Percentiles rank a stretch among this genome's conserved stretches.
phyloP scores from a whole-genome alignment of 2,113 vertebrate genomes.

The Galeopterus variegatus region DNA sequence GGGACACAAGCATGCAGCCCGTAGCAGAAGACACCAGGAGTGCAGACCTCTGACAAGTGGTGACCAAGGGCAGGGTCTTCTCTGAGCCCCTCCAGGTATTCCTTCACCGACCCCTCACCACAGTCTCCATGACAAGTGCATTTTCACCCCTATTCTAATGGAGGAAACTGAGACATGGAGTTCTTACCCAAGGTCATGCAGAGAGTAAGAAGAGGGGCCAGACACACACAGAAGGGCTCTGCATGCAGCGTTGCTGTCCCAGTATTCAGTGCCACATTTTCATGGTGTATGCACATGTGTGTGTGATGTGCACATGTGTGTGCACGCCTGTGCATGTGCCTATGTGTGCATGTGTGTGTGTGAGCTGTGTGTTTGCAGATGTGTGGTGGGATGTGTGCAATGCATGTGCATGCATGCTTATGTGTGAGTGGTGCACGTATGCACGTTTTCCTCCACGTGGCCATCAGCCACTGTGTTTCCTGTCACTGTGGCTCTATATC shows the following conservation, averaged over 20 bases:
- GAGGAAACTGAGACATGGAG: fast-evolving
- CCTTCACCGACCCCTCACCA: neutral
- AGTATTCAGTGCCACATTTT: fast-evolving
- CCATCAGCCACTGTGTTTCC: fast-evolving
- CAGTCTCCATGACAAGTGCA: fast-evolving
- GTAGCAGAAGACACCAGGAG: fast-evolving
- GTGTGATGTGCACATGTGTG: neutral
- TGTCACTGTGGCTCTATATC: fast-evolving
- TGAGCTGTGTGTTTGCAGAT: no score
- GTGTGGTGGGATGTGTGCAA: neutral
- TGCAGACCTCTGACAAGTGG: fast-evolving
- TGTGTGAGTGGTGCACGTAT: neutral
- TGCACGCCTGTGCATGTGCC: fast-evolving
- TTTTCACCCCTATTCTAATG: neutral
- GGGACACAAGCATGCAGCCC: neutral
- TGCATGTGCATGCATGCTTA: neutral
- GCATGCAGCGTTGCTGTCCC: no score
- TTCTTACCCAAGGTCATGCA: no score
- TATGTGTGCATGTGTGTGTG: neutral
- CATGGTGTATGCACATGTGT: neutral
- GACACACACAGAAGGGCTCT: neutral
- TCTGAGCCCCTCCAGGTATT: neutral
- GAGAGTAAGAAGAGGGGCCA: neutral
- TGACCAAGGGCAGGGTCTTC: fast-evolving
- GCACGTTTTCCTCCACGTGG: fast-evolving